Base-by-base conservation (phyloP, 2,113 vertebrate species). In the Nymphicus hollandicus region DNA sequence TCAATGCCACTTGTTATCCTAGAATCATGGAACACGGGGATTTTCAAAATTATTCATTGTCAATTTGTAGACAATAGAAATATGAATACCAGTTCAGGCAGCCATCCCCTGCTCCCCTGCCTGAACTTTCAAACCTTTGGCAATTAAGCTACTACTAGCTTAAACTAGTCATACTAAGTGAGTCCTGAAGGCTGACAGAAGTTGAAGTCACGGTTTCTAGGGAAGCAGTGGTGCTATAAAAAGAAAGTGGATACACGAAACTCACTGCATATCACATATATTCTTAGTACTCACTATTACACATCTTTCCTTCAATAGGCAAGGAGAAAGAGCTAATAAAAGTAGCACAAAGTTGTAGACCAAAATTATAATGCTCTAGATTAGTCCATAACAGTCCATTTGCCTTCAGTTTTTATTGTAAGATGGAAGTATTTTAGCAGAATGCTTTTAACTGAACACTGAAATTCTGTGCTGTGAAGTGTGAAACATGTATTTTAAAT, bases 401-500 rank as follows among this genome's bases (percentile, higher is more conserved):
- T 95, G 58, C 53, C 93, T 96, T 92, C 13, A 87, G 89, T 81
- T 81, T 95, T 94, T 95, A 86, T 95, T 89, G 83, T 41, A 91
- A 64, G 58, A 55, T 87, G 71, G 33, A 74, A 92, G 44, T 65
- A 85, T 95, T 95, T 96, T 91, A 96, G 44, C 22, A 86, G 69
- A 76, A 85, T 81, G 82, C 83, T 95, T 97, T 96, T 95, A 95
- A 89, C 46, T 24, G 64, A 95, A 90, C 66, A 37, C 56, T 76
- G 49, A 85, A 91, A 96, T 95, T 97, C 72, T 85, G 88, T 91
- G 77, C 81, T 72, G 13, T 94, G 90, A 96, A 76, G 71, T 66
- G 93, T 83, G 92, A 96, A 96, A 82, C 53, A 96, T 95, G 92
- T 89, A 86, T 94, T 95, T 95, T 81, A 97, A 97, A 87, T 84